Conservation (phyloP, 2,797 vertebrate species). For the Epinephelus coioides region DNA sequence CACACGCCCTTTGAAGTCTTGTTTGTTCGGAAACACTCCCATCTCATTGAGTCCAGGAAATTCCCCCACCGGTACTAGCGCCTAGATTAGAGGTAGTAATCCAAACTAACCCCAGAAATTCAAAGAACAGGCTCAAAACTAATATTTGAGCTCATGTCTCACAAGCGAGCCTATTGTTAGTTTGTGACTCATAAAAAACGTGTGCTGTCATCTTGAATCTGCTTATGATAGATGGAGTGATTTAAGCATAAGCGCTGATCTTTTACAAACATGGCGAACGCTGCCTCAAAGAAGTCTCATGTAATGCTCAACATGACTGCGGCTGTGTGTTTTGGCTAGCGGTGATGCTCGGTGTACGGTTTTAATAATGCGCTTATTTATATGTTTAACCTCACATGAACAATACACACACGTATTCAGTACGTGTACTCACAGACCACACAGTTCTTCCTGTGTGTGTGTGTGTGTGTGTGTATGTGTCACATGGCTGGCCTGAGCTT, state of each 20-base stretch:
- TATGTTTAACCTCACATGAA: constrained; percentile 43
- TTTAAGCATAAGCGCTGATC: constrained; percentile 72
- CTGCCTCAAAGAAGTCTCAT: constrained; percentile 54
- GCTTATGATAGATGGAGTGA: constrained; percentile 73
- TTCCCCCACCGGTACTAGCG: constrained; percentile 72
- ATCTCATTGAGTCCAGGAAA: constrained; percentile 80
- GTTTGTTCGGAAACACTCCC: constrained; percentile 85
- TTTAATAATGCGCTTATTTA: constrained; percentile 55
- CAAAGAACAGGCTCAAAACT: constrained; percentile 83
- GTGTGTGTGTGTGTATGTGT: constrained; percentile 19
- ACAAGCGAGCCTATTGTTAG: constrained; percentile 80
- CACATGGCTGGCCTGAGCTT: constrained; percentile 56
- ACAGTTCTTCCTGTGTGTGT: constrained; percentile 38
- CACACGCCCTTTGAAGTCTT: constrained; percentile 82
- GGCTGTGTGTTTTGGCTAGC: constrained; percentile 43
- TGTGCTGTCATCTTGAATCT: constrained; percentile 73
- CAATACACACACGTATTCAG: constrained; percentile 24
- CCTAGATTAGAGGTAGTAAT: constrained; percentile 82
- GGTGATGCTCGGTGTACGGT: constrained; percentile 10
- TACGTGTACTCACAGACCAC: constrained; percentile 34
- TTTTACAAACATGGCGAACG: constrained; percentile 68
- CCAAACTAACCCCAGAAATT: constrained; percentile 81
- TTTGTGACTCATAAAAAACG: constrained; percentile 77
- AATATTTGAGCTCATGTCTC: constrained; percentile 84
- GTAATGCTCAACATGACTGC: constrained; percentile 42